phyloP scores from a whole-genome alignment of 2,113 vertebrate species.

The Arvicanthis niloticus region DNA sequence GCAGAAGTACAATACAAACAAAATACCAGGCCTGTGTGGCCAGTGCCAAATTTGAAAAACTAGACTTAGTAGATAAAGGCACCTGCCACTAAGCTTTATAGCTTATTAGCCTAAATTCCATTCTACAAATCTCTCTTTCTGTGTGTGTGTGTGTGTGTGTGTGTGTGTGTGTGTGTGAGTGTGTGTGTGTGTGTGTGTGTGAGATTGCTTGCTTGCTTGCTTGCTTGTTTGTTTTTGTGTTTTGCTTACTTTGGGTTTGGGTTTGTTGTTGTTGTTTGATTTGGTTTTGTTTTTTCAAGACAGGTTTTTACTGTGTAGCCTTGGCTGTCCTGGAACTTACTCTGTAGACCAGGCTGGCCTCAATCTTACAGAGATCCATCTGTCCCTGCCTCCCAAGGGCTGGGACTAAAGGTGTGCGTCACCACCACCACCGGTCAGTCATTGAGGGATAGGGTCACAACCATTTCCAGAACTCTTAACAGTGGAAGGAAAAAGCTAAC shows the following conservation, averaged over 20 bases:
- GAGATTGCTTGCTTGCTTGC: no score
- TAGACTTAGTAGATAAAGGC: neutral
- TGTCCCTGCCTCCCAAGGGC: neutral
- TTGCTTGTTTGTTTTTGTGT: neutral
- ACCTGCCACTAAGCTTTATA: neutral
- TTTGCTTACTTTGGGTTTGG: neutral
- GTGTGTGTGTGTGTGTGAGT: no score
- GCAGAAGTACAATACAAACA: neutral
- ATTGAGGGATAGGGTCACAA: neutral
- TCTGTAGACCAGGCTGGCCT: neutral
- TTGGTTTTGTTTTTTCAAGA: neutral
- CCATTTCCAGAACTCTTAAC: neutral
- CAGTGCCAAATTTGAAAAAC: neutral
- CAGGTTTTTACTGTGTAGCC: neutral
- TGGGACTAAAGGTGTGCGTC: neutral
- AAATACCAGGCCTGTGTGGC: neutral
- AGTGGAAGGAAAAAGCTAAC: neutral
- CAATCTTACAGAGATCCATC: neutral
- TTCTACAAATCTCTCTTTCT: neutral
- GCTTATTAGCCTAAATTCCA: neutral
- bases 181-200: no score
- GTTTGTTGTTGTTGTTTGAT: neutral
- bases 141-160: no score
- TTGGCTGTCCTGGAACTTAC: neutral
- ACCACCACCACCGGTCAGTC: neutral